These are phyloP conservation scores for Motacilla tschutschensis DNA, from an alignment of 2,113 vertebrate species.

Conservation along the genomic window DNA sequence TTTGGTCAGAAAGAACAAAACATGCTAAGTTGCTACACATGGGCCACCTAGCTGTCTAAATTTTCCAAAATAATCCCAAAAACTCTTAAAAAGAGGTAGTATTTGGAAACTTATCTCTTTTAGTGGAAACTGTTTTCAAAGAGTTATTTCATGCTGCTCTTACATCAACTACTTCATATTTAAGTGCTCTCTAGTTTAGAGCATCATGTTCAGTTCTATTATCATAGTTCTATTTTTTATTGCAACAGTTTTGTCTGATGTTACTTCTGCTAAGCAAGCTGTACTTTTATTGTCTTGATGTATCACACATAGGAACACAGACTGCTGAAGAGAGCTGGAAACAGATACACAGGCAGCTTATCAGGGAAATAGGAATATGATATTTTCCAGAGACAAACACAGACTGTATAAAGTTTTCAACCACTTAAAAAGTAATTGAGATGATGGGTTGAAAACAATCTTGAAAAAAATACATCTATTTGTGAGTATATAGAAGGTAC, in stretches of 20 bases:
- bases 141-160: background rate
- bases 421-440: background rate
- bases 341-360: background rate
- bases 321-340: background rate
- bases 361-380: background rate
- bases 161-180: background rate
- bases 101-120: background rate
- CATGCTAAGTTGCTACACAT: background rate
- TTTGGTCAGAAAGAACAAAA: background rate
- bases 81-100: background rate
- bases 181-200: background rate
- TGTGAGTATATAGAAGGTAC: background rate
- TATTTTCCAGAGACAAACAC: background rate
- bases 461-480: background rate
- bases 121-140: background rate
- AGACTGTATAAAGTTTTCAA: background rate
- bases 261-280: background rate
- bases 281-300: background rate
- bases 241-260: background rate
- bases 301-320: background rate
- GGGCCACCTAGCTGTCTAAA: background rate
- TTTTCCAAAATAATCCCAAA: background rate
- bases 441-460: background rate
- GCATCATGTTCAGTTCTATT: background rate
- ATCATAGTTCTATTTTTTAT: background rate